Conservation (phyloP, 2,888 invertebrate genomes). For the Miltochrista miniata region DNA sequence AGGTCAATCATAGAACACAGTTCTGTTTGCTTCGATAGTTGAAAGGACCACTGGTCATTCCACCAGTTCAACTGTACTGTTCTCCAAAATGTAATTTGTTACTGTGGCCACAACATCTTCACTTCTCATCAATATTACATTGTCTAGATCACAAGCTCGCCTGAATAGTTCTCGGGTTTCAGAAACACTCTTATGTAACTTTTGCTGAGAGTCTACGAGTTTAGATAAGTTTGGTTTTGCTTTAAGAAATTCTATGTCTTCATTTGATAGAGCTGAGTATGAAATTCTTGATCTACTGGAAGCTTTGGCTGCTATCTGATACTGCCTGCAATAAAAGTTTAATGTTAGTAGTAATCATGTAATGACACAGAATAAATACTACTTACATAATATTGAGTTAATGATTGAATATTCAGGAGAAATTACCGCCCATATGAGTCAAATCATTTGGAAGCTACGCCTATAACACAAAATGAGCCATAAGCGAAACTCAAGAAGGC, state of each 20-base stretch:
- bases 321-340: slow-evolving; percentile 52
- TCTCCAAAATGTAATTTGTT: slow-evolving; percentile 67
- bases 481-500: no score
- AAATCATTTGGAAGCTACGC: no score
- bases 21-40: no score
- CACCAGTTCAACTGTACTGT: slow-evolving; percentile 58
- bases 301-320: slow-evolving; percentile 58
- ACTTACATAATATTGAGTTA: no score
- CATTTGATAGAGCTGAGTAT: slow-evolving; percentile 64
- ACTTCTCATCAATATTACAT: slow-evolving; percentile 55
- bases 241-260: slow-evolving; percentile 74
- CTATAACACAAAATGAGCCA: no score
- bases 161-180: slow-evolving; percentile 53
- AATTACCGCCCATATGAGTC: no score
- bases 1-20: no score
- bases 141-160: slow-evolving; percentile 57
- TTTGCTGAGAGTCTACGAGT: slow-evolving; percentile 61
- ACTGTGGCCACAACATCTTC: slow-evolving; percentile 58
- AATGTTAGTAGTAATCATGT: no score
- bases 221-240: slow-evolving; percentile 65
- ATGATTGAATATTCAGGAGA: no score
- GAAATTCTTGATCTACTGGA: slow-evolving; percentile 59
- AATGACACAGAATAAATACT: no score
- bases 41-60: slow-evolving; percentile 21
- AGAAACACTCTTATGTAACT: slow-evolving; percentile 61